phyloP scores from a whole-genome alignment of 2,888 invertebrate genomes.

The Nomada fucata region DNA sequence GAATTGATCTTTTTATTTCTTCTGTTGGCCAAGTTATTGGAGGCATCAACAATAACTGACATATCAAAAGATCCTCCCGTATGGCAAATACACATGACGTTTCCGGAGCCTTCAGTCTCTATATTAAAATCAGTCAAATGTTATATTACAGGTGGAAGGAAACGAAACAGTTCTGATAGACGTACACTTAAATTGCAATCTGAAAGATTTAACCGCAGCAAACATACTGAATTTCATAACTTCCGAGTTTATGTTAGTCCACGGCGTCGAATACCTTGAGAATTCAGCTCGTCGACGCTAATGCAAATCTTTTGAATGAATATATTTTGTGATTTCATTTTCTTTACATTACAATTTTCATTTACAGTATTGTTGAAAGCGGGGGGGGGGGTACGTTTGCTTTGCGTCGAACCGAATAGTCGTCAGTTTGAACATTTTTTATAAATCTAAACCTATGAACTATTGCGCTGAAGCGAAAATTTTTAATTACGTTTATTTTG shows the following conservation, averaged over 20 bases:
- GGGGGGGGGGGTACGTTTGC: not conserved
- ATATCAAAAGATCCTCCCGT: too few species aligned
- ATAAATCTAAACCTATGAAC: not conserved
- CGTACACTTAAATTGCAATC: not conserved
- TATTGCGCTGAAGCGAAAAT: not conserved
- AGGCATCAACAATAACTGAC: too few species aligned
- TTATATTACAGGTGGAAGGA: too few species aligned
- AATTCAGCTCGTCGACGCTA: not conserved
- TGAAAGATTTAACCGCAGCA: too few species aligned
- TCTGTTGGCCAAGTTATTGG: too few species aligned
- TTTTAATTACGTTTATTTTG: not conserved
- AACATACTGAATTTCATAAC: not conserved
- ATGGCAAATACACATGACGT: too few species aligned
- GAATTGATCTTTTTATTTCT: too few species aligned
- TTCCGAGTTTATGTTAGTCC: not conserved
- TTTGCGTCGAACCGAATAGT: not conserved
- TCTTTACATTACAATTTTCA: not conserved
- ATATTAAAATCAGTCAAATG: too few species aligned
- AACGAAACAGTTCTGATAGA: not conserved
- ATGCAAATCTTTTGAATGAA: constrained; percentile 5
- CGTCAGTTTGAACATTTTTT: not conserved
- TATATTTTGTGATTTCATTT: not conserved
- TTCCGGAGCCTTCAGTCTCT: too few species aligned
- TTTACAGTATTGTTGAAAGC: too few species aligned
- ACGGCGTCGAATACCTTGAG: not conserved